phyloP scores from a whole-genome alignment of 2,797 vertebrate genomes.

The Enteromius thamalakanensis region DNA sequence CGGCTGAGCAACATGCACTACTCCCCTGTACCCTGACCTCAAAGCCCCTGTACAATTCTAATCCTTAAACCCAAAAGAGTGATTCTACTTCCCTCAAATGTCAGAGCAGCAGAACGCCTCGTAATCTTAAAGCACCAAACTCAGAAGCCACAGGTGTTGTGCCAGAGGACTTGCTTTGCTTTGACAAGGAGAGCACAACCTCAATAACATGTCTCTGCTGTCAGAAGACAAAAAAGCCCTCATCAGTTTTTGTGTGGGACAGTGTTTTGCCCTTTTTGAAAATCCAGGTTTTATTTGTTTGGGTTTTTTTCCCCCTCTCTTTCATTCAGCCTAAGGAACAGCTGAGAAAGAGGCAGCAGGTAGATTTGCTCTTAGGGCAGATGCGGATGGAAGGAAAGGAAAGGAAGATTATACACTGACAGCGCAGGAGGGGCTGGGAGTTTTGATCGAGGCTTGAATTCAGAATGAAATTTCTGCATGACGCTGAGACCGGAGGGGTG shows the following conservation, averaged over 20 bases:
- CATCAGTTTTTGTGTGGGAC: neutral
- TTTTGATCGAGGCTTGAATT: slow-evolving; percentile 30
- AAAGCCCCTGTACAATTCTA: neutral
- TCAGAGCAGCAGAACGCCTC: slow-evolving; percentile 32
- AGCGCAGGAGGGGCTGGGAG: slow-evolving; percentile 10
- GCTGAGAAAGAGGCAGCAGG: slow-evolving; percentile 29
- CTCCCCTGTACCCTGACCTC: slow-evolving; percentile 1
- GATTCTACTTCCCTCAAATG: slow-evolving; percentile 31
- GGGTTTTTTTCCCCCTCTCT: rapidly evolving
- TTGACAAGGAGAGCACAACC: neutral
- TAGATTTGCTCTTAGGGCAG: slow-evolving; percentile 29
- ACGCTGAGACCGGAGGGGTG: neutral
- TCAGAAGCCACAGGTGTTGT: slow-evolving; percentile 8
- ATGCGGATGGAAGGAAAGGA: slow-evolving; percentile 30
- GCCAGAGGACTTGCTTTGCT: neutral
- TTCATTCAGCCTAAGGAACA: slow-evolving; percentile 5
- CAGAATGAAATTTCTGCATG: slow-evolving; percentile 21
- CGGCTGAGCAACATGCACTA: neutral
- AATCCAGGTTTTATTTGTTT: neutral
- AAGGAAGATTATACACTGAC: slow-evolving; percentile 31
- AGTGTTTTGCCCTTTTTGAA: neutral
- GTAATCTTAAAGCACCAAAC: slow-evolving; percentile 16
- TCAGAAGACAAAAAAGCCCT: slow-evolving; percentile 20
- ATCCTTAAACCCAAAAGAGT: slow-evolving; percentile 29
- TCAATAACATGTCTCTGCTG: slow-evolving; percentile 13